Evolutionary conservation across 1,140 invertebrate genomes (phyloP), one percentile per base, ranked within the genome.

Genomic region (Drosophila pectinifera): DNA sequence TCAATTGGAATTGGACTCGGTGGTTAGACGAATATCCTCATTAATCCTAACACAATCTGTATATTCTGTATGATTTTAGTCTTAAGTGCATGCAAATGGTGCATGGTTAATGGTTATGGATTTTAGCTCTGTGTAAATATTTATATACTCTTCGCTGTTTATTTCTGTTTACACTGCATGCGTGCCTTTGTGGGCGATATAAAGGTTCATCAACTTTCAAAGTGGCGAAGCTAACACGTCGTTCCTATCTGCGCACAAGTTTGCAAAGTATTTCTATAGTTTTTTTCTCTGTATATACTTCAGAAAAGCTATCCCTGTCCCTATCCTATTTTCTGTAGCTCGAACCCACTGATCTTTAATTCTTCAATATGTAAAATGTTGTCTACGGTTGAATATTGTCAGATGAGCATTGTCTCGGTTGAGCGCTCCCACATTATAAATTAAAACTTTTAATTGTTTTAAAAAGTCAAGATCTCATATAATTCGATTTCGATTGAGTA

Each of bases 241-340:
- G 90, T 51, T 91, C 90, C 34, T 91, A 91, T 91, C 70, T 91
- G 51, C 90, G 90, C 80, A 91, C 80, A 39, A 91, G 90, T 78
- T 53, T 91, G 67, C 90, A 91, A 91, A 91, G 90, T 91, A 89
- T 78, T 79, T 55, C 5, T 8, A 16, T 45, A 7, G 48, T 16
- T 39, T 16, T 43, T 13, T 10, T 7, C 10, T 18, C 4, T 5
- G 28, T n/a, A 56, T 62, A 43, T 4, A 20, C 13, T 34, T 13
- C 4, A 34, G 7, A 1, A 20, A 22, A 36, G n/a, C n/a, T n/a
- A n/a, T n/a, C 14, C n/a, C 14, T 42, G 43, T 22, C 14, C 24
- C 11, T 24, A 14, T 39, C 4, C 4, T 4, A 20, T 10, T 5
- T 14, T 22, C 2, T 53, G 5, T 24, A 24, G 8, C 45, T 53